A percentile compares a stretch with the other conserved stretches of the same genome.
Conservation (phyloP, 2,888 invertebrate genomes). For the Chloromyia formosa region DNA sequence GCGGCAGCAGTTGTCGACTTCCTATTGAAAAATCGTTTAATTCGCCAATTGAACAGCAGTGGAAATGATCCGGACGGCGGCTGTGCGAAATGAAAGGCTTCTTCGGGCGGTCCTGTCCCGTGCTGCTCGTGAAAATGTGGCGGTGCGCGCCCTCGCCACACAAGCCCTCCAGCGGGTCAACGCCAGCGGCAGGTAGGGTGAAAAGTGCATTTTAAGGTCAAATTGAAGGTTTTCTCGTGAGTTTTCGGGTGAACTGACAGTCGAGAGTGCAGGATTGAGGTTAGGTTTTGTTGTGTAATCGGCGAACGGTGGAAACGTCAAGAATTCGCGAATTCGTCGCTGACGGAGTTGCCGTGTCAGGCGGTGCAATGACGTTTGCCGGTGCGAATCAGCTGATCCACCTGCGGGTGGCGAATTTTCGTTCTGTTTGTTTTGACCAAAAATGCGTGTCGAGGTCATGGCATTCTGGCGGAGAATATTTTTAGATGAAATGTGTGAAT, state of each 20-base stretch:
- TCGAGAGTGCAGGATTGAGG: slow-evolving; percentile 34
- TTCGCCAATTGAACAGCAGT: neutral
- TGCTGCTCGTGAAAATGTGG: slow-evolving; percentile 4
- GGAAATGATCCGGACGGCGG: slow-evolving; percentile 79
- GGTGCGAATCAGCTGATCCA: slow-evolving; percentile 15
- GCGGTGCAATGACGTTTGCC: neutral
- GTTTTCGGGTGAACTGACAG: slow-evolving; percentile 27
- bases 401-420: neutral
- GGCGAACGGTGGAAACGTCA: slow-evolving; percentile 36
- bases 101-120: slow-evolving; percentile 68
- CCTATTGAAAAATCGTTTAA: neutral
- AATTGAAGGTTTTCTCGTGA: neutral
- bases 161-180: slow-evolving; percentile 34
- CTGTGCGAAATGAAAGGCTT: slow-evolving; percentile 72
- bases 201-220: slow-evolving; percentile 14
- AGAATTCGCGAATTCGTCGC: slow-evolving; percentile 30
- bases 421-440: slow-evolving; percentile 16
- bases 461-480: neutral
- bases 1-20: neutral
- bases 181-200: slow-evolving; percentile 34
- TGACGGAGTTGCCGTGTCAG: slow-evolving; percentile 21
- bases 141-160: slow-evolving; percentile 34
- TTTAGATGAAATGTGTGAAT: neutral
- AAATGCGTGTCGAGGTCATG: slow-evolving; percentile 13
- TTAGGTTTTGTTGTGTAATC: slow-evolving; percentile 47